A percentile compares a stretch with the other conserved stretches of the same genome.
Conservation (phyloP, 2,888 invertebrate genomes). For the Amphipoea oculea region DNA sequence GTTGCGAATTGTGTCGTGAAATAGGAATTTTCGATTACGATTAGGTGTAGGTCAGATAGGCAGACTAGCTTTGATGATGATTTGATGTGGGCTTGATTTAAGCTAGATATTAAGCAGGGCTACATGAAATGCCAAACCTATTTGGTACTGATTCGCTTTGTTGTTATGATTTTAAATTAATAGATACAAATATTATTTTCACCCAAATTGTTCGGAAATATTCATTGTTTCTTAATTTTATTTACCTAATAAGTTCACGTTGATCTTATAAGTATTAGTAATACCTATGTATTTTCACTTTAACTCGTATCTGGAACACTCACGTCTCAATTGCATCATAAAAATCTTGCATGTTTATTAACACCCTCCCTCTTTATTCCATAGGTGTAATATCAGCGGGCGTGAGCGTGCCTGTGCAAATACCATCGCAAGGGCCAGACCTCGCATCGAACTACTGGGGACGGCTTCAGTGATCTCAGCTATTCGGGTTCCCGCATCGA, state of each 20-base stretch:
- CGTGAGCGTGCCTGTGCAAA: conserved; percentile 97
- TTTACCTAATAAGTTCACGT: too few relatives aligned
- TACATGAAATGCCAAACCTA: background rate
- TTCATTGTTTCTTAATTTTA: background rate
- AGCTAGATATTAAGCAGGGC: background rate
- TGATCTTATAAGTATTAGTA: background rate
- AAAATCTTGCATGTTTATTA: conserved; percentile 41
- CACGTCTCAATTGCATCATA: conserved; percentile 7
- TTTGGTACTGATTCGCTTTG: background rate
- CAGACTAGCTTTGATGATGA: conserved; percentile 7
- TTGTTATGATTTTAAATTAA: background rate
- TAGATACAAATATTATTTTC: background rate
- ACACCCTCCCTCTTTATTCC: conserved; percentile 76
- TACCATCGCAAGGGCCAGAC: conserved; percentile 96
- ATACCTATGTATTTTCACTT: background rate
- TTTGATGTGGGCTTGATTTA: background rate
- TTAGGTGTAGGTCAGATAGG: conserved; percentile 5
- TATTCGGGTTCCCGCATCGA: conserved; percentile 96
- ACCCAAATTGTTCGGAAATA: background rate
- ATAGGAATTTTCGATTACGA: conserved; percentile 52
- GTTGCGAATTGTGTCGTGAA: conserved; percentile 59
- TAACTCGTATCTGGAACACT: background rate
- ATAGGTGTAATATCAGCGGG: conserved; percentile 98
- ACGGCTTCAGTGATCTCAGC: conserved; percentile 97
- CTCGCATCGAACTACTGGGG: conserved; percentile 97